Conservation (phyloP, 2,888 invertebrate species). For the Lasioglossum marginatum region DNA sequence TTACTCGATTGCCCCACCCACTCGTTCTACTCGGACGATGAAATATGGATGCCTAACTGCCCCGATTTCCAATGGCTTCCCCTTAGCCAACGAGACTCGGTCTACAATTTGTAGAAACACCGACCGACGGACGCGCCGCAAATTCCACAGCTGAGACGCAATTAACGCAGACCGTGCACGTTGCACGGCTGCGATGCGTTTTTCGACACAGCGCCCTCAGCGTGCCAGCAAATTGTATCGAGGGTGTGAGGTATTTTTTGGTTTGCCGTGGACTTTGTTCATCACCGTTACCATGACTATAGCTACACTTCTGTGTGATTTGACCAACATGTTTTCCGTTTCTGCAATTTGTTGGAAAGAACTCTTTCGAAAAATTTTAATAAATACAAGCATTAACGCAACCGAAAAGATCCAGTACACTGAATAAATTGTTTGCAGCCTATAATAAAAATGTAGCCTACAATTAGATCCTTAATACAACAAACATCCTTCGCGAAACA, state of each 20-base stretch:
- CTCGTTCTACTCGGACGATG: background rate
- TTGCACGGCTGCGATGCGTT: background rate
- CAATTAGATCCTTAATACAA: background rate
- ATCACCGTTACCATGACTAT: background rate
- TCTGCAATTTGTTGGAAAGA: background rate
- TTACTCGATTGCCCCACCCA: background rate
- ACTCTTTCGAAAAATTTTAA: too few species aligned
- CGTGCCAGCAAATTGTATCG: background rate
- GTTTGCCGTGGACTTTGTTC: background rate
- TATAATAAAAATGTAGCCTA: background rate
- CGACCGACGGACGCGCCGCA: background rate
- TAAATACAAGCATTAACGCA: background rate
- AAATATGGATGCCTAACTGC: slow-evolving; percentile 3
- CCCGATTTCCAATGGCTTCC: background rate
- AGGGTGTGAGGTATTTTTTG: background rate
- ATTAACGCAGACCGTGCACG: background rate
- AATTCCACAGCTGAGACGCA: background rate
- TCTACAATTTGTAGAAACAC: background rate
- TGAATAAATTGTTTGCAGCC: background rate
- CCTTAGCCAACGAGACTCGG: background rate
- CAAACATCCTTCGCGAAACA: background rate
- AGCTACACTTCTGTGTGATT: background rate
- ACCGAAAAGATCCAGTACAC: background rate
- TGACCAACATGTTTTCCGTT: background rate
- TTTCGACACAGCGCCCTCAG: background rate